A percentile compares a stretch with the other conserved stretches of the same genome.
phyloP scores from a whole-genome alignment of 1,140 invertebrate genomes.

The Chlorops oryzae region DNA sequence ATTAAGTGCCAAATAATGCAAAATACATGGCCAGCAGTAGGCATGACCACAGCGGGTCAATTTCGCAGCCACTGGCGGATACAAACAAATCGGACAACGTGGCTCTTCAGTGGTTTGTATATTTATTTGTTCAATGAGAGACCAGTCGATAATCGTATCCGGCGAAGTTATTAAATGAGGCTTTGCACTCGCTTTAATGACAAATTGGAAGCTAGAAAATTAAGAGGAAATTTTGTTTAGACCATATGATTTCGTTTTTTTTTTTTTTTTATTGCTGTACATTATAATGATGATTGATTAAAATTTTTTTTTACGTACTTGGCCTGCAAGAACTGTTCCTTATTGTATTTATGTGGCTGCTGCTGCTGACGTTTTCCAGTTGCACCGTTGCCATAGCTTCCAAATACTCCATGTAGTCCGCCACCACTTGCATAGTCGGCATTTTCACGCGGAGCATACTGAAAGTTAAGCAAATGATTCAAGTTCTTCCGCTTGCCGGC shows the following conservation, averaged over 20 bases:
- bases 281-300: not conserved
- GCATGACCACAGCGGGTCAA: constrained; percentile 93
- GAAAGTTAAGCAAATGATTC: constrained; percentile 87
- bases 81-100: constrained; percentile 88
- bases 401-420: constrained; percentile 49
- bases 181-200: constrained; percentile 69
- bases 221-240: constrained; percentile 16
- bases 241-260: not conserved
- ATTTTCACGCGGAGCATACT: constrained; percentile 64
- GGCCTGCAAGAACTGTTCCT: constrained; percentile 88
- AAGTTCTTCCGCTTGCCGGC: constrained; percentile 87
- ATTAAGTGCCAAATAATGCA: constrained; percentile 83
- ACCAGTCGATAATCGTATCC: constrained; percentile 87
- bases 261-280: not conserved
- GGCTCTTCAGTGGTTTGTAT: constrained; percentile 60
- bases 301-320: no score
- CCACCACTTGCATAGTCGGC: constrained; percentile 32
- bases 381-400: constrained; percentile 24
- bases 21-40: constrained; percentile 91
- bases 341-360: constrained; percentile 71
- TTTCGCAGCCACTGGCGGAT: constrained; percentile 74
- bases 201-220: constrained; percentile 84
- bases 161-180: constrained; percentile 66
- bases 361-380: constrained; percentile 42
- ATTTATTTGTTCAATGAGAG: constrained; percentile 85